A percentile compares a stretch with the other conserved stretches of the same genome.
These are phyloP conservation scores for Galeruca laticollis DNA, from an alignment of 2,888 invertebrate genomes.

Conservation along the genomic window DNA sequence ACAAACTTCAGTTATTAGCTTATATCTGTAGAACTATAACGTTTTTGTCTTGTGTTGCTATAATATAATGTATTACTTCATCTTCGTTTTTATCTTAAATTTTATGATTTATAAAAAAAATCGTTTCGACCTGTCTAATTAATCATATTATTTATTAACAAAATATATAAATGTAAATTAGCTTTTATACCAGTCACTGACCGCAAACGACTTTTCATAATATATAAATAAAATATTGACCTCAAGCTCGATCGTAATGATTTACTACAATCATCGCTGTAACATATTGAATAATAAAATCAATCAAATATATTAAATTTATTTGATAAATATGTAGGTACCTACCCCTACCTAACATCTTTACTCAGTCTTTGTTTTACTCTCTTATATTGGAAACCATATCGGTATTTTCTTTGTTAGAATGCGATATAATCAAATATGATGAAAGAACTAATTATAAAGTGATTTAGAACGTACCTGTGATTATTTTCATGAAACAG, in stretches of 20 bases:
- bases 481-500: neutral
- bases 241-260: neutral
- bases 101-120: neutral
- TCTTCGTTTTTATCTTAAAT: too few species aligned
- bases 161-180: neutral
- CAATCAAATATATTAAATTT: too few species aligned
- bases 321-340: too few species aligned
- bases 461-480: neutral
- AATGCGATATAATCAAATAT: neutral
- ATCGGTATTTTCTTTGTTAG: too few species aligned
- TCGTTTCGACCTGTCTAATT: neutral
- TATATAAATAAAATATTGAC: constrained; percentile 6
- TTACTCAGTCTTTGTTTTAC: too few species aligned
- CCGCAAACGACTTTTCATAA: neutral
- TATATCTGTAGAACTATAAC: too few species aligned
- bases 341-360: too few species aligned
- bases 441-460: neutral
- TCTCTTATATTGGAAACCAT: neutral
- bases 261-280: neutral
- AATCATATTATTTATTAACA: too few species aligned
- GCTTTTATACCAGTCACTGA: constrained; percentile 2
- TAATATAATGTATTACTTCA: too few species aligned
- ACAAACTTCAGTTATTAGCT: too few species aligned
- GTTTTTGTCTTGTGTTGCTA: too few species aligned
- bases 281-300: too few species aligned